Evolutionary conservation across 2,113 vertebrate species (phyloP).

Genomic region (Crotalus tigris): DNA sequence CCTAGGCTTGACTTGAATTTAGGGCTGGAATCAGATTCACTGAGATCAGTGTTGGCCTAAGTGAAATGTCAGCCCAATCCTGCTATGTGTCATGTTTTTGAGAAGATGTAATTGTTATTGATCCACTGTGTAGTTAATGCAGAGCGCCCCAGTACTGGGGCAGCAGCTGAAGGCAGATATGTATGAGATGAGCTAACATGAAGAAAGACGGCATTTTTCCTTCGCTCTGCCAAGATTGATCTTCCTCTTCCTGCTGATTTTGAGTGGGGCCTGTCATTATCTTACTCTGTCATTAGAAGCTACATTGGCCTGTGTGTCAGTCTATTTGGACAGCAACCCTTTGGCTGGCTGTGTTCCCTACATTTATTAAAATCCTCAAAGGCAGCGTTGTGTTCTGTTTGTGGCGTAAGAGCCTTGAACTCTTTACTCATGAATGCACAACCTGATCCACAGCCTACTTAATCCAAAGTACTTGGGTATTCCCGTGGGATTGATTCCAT

Average conservation of each 20-base stretch:
- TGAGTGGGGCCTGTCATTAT: conserved; percentile 99
- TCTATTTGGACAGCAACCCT: conserved; percentile 99
- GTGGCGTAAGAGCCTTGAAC: conserved; percentile 73
- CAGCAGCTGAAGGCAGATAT: conserved; percentile 90
- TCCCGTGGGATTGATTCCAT: neutral
- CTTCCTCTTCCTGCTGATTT: conserved; percentile 99
- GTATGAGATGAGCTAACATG: conserved; percentile 96
- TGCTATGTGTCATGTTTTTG: conserved; percentile 95
- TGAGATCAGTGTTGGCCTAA: conserved; percentile 95
- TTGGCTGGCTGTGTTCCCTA: conserved; percentile 93
- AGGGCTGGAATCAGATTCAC: conserved; percentile 91
- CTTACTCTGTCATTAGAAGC: conserved; percentile 99
- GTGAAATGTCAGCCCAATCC: conserved; percentile 94
- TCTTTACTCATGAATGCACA: conserved; percentile 55
- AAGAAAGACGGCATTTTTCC: conserved; percentile 90
- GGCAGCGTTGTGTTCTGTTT: conserved; percentile 81
- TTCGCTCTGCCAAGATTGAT: conserved; percentile 99
- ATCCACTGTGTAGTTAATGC: conserved; percentile 98
- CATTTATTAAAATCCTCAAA: conserved; percentile 97
- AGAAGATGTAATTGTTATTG: conserved; percentile 99
- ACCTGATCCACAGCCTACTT: conserved; percentile 12
- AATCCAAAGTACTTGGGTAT: conserved; percentile 3
- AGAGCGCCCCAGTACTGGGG: conserved; percentile 83
- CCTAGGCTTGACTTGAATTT: conserved; percentile 85
- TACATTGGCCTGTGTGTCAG: conserved; percentile 99